Evolutionary conservation across 2,113 vertebrate species (phyloP).

Genomic region (Phalacrocorax brasilianus): DNA sequence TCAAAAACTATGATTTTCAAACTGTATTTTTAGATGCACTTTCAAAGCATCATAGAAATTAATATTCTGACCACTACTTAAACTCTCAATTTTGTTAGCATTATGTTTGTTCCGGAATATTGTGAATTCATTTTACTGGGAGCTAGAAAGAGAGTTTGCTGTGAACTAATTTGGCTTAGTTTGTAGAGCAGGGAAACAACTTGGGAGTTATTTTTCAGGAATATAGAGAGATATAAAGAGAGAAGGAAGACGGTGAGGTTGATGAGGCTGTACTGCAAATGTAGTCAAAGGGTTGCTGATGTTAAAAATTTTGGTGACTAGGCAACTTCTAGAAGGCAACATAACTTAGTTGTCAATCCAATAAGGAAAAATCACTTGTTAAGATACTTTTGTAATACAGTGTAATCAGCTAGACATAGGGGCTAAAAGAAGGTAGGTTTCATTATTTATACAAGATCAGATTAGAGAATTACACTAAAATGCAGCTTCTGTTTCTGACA

Average conservation of each 20-base stretch:
- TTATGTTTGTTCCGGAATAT: background rate
- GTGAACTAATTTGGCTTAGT: background rate
- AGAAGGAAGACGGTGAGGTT: background rate
- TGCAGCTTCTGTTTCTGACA: background rate
- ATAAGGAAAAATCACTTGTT: background rate
- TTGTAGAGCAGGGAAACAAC: background rate
- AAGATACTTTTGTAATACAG: background rate
- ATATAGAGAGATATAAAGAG: background rate
- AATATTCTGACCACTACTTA: background rate
- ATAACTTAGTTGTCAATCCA: background rate
- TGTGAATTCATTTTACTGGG: background rate
- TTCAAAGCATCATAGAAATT: background rate
- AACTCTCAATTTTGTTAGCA: background rate
- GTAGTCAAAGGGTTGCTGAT: background rate
- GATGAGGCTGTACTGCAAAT: background rate
- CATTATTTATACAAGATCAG: background rate
- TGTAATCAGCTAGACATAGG: background rate
- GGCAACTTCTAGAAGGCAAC: background rate
- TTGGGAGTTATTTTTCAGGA: background rate
- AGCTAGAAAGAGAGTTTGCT: background rate
- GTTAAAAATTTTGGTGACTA: background rate
- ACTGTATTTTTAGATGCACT: background rate
- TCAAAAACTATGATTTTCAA: background rate
- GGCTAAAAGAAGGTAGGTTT: background rate
- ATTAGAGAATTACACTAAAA: background rate